Percentiles rank a stretch among this genome's conserved stretches.
phyloP scores from a whole-genome alignment of 2,797 vertebrate genomes.

The Discoglossus pictus region DNA sequence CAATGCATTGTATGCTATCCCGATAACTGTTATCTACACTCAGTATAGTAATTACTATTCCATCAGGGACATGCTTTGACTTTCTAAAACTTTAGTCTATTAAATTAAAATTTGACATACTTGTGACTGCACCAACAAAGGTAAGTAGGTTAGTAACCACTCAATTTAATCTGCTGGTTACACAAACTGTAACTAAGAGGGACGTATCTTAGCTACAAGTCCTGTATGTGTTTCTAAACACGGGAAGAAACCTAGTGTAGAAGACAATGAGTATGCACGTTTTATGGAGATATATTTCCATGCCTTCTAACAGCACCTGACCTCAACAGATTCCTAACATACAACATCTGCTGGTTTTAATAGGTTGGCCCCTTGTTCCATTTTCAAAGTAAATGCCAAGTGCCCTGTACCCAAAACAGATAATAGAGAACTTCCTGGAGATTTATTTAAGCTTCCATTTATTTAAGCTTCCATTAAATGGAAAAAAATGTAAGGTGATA shows the following conservation, averaged over 20 bases:
- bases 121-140: too few species aligned
- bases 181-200: neutral
- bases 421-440: neutral
- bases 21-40: too few species aligned
- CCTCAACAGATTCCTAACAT: constrained; percentile 14
- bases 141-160: neutral
- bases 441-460: neutral
- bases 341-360: constrained; percentile 34
- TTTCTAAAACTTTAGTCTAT: too few species aligned
- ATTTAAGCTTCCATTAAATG: too few species aligned
- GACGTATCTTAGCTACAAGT: constrained; percentile 21
- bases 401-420: constrained; percentile 1
- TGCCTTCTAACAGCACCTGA: constrained; percentile 17
- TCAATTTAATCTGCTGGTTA: neutral
- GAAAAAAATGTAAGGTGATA: too few species aligned
- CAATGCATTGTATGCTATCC: too few species aligned
- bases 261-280: constrained; percentile 12
- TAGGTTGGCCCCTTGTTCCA: constrained; percentile 18
- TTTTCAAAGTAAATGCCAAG: neutral
- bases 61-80: too few species aligned
- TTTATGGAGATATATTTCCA: constrained; percentile 32
- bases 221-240: constrained; percentile 22
- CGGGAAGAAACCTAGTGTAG: constrained; percentile 1
- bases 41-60: too few species aligned
- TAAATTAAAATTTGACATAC: too few species aligned